Conservation (phyloP, 2,888 invertebrate species). For the Nemotelus nigrinus region DNA sequence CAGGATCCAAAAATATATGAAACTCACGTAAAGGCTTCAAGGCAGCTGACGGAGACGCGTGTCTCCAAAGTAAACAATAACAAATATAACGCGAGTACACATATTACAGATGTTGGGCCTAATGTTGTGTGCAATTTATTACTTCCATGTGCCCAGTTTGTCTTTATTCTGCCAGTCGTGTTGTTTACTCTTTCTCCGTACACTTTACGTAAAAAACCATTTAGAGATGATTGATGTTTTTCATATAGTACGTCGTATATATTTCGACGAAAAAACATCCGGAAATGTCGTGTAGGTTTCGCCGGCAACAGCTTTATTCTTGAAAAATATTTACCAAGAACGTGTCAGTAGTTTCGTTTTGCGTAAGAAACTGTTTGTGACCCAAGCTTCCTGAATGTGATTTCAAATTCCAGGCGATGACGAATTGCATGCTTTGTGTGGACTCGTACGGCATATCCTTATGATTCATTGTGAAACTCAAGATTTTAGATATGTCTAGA, state of each 20-base stretch:
- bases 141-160: background rate
- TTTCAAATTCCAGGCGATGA: background rate
- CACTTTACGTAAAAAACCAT: constrained; percentile 55
- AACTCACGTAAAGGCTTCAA: too few species aligned
- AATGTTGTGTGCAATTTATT: constrained; percentile 23
- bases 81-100: background rate
- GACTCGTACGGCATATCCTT: background rate
- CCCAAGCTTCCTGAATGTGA: constrained; percentile 17
- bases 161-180: constrained; percentile 13
- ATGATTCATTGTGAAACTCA: background rate
- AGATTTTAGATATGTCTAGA: constrained; percentile 21
- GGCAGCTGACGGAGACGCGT: too few species aligned
- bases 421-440: constrained; percentile 2
- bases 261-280: constrained; percentile 37
- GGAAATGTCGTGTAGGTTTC: constrained; percentile 36
- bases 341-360: too few species aligned
- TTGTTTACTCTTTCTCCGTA: constrained; percentile 12
- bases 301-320: background rate
- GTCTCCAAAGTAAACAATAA: constrained; percentile 1
- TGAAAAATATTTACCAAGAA: too few species aligned
- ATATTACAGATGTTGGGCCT: constrained; percentile 21
- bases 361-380: background rate
- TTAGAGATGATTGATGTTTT: constrained; percentile 55
- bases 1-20: too few species aligned
- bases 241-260: background rate